Conservation (phyloP, 2,797 vertebrate species). For the Hipposideros larvatus region DNA sequence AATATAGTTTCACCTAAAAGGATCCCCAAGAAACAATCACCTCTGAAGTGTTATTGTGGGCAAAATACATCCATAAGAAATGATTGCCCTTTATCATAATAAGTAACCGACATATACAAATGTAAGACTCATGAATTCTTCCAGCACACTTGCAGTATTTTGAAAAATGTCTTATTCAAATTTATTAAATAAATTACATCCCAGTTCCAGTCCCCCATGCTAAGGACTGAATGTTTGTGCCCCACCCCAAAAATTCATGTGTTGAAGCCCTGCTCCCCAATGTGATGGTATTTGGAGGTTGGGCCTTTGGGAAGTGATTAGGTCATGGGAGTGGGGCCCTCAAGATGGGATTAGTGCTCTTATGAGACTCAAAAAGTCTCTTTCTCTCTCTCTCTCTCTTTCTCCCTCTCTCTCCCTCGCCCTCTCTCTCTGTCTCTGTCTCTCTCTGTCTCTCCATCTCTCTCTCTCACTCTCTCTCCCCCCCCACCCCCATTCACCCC, state of each 20-base stretch:
- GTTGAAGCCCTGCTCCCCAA: neutral
- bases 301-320: neutral
- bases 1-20: neutral
- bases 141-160: neutral
- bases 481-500: too few relatives aligned
- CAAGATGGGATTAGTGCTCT: neutral
- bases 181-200: neutral
- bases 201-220: neutral
- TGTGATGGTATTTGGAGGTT: neutral
- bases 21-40: neutral
- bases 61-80: neutral
- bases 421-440: too few relatives aligned
- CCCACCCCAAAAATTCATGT: neutral
- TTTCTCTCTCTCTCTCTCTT: neutral
- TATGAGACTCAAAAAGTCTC: too few relatives aligned
- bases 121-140: neutral
- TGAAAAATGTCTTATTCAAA: neutral
- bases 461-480: neutral
- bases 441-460: neutral
- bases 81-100: neutral
- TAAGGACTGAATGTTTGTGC: neutral
- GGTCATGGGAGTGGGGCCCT: neutral
- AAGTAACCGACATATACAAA: neutral
- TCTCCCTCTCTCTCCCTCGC: neutral
- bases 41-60: neutral